Evolutionary conservation across 2,113 vertebrate species (phyloP).

Genomic region (Oryzias celebensis): DNA sequence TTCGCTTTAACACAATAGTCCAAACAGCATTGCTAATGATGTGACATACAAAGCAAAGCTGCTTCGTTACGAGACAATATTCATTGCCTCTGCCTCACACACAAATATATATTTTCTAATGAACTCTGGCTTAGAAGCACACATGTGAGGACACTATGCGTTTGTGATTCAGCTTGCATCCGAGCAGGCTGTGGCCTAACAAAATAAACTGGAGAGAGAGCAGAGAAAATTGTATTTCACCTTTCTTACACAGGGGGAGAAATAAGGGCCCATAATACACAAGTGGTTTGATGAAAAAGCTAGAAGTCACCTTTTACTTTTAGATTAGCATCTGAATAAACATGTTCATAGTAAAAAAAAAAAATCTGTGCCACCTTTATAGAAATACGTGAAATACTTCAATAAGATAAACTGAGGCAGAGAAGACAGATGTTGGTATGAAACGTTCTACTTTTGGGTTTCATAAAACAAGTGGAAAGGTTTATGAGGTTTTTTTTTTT

Average conservation of each 20-base stretch:
- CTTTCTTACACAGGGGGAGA: conserved; percentile 33
- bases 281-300: conserved; percentile 17
- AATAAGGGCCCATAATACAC: conserved; percentile 44
- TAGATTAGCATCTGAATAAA: conserved; percentile 27
- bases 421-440: too few species aligned
- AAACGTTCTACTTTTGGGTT: too few species aligned
- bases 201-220: conserved; percentile 44
- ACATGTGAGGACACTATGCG: conserved; percentile 36
- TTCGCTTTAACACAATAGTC: conserved; percentile 5
- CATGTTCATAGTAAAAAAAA: neutral
- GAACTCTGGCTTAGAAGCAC: conserved; percentile 25
- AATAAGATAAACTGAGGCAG: too few species aligned
- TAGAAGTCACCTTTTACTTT: conserved; percentile 20
- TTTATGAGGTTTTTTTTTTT: too few species aligned
- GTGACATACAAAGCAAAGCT: conserved; percentile 16
- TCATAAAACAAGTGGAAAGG: too few species aligned
- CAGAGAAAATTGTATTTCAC: conserved; percentile 58
- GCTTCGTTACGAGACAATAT: conserved; percentile 17
- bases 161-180: conserved; percentile 38
- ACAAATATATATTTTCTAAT: conserved; percentile 15
- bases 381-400: too few species aligned
- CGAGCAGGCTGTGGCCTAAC: conserved; percentile 28
- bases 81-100: conserved; percentile 17
- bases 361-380: neutral
- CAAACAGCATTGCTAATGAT: neutral